Evolutionary conservation across 2,113 vertebrate genomes (phyloP).

Genomic region (Dasyurus viverrinus): DNA sequence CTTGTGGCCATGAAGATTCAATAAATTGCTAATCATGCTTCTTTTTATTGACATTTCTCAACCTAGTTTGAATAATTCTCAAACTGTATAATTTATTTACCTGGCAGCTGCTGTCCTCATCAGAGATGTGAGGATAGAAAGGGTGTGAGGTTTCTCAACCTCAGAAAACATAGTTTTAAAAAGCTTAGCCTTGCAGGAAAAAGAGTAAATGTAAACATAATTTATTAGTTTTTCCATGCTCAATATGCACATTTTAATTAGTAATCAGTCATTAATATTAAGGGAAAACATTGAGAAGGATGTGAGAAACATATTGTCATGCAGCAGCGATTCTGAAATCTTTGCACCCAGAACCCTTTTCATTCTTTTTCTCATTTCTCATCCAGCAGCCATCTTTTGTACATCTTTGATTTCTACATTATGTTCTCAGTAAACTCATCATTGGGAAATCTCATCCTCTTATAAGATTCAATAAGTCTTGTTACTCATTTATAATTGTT

Average conservation of each 20-base stretch:
- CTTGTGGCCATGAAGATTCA: too few species aligned
- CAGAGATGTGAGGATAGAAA: neutral
- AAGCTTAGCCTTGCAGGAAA: neutral
- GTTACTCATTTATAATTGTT: neutral
- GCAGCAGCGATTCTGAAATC: neutral
- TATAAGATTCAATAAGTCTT: neutral
- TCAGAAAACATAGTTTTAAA: neutral
- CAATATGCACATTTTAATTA: neutral
- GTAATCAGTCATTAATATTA: neutral
- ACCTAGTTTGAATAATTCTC: neutral
- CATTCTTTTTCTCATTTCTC: neutral
- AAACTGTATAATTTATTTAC: neutral
- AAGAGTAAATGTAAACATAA: neutral
- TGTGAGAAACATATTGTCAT: neutral
- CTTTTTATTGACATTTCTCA: neutral
- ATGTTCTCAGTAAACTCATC: neutral
- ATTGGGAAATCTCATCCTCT: neutral
- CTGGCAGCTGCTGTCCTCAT: neutral
- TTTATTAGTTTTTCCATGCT: neutral
- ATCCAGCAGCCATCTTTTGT: neutral
- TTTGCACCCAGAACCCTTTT: neutral
- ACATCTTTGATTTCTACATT: neutral
- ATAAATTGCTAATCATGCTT: neutral
- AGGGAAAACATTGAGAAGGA: too few species aligned
- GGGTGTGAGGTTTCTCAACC: neutral